Conservation (phyloP, 2,797 vertebrate genomes). For the Phyllotis vaccarum region DNA sequence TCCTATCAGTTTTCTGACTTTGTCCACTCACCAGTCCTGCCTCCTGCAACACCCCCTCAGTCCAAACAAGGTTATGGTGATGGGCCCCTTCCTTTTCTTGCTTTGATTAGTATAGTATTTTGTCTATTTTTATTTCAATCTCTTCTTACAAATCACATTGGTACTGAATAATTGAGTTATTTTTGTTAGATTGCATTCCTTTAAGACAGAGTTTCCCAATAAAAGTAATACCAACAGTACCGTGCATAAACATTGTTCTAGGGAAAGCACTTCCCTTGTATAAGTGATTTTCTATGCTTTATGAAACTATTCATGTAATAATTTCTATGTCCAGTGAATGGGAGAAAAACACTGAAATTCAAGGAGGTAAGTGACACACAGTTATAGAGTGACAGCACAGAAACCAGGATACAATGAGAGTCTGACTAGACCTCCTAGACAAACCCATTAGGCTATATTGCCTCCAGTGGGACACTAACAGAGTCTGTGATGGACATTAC, state of each 20-base stretch:
- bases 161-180: background rate
- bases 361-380: background rate
- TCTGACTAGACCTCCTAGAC: background rate
- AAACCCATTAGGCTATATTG: background rate
- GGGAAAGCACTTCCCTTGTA: background rate
- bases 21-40: background rate
- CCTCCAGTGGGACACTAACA: background rate
- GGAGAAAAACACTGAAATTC: slow-evolving; percentile 1
- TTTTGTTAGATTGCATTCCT: slow-evolving; percentile 12
- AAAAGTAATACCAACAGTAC: background rate
- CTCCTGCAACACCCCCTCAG: background rate
- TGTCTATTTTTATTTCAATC: background rate
- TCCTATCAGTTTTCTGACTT: background rate
- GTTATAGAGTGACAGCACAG: background rate
- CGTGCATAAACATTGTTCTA: background rate
- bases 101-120: background rate
- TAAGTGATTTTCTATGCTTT: background rate
- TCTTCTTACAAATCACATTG: slow-evolving; percentile 39
- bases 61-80: background rate
- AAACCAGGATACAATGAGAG: background rate
- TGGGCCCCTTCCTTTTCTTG: background rate
- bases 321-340: slow-evolving; percentile 8
- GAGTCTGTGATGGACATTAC: background rate
- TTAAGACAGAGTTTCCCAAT: background rate
- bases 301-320: background rate